Evolutionary conservation across 2,797 vertebrate genomes (phyloP).

Genomic region (Triplophysa yarkandensis): DNA sequence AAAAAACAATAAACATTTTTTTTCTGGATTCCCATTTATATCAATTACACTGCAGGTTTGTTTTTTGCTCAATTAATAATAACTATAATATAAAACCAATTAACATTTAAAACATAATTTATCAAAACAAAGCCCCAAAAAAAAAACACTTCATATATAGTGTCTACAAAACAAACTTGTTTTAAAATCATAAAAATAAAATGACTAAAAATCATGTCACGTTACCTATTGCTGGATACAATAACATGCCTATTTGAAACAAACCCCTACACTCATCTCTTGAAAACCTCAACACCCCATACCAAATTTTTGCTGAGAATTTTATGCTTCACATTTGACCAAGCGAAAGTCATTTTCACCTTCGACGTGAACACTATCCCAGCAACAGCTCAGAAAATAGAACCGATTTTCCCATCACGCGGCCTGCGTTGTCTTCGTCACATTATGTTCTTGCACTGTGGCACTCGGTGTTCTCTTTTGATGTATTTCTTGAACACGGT

Average conservation of each 20-base stretch:
- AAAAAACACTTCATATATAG: too few species aligned
- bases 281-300: not conserved
- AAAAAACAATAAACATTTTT: too few species aligned
- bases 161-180: too few species aligned
- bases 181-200: too few species aligned
- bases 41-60: too few species aligned
- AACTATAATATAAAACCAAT: too few species aligned
- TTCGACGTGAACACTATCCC: not conserved
- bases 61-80: too few species aligned
- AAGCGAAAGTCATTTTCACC: constrained; percentile 19
- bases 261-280: not conserved
- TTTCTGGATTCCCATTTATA: too few species aligned
- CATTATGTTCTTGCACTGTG: not conserved
- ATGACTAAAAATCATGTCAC: too few species aligned
- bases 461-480: not conserved
- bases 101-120: too few species aligned
- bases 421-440: not conserved
- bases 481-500: not conserved
- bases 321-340: not conserved
- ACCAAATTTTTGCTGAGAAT: not conserved
- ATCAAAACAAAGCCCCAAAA: too few species aligned
- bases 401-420: not conserved
- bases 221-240: too few species aligned
- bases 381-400: not conserved
- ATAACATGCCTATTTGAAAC: not conserved